phyloP scores from a whole-genome alignment of 1,140 invertebrate genomes.

The Drosophila rufa region DNA sequence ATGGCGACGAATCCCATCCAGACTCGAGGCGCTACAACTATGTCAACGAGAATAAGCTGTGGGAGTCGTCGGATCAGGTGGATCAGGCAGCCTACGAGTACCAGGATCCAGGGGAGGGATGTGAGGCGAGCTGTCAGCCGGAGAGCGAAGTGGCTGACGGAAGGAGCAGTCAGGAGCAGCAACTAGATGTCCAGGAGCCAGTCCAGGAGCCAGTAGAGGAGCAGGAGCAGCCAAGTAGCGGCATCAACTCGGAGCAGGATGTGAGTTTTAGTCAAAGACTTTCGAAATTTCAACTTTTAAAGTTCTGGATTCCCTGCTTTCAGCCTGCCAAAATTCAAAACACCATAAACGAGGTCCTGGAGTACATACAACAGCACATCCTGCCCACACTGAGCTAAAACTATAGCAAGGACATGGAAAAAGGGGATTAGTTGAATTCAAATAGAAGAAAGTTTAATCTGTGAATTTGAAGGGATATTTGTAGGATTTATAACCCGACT shows the following conservation, averaged over 20 bases:
- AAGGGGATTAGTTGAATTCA: background rate
- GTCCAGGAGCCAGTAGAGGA: background rate
- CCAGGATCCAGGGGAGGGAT: slow-evolving; percentile 31
- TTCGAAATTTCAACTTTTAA: background rate
- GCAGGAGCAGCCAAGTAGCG: background rate
- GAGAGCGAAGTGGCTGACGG: background rate
- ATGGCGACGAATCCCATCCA: slow-evolving; percentile 55
- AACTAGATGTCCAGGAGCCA: background rate
- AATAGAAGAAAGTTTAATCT: background rate
- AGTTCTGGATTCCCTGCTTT: background rate
- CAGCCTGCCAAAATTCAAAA: slow-evolving; percentile 55
- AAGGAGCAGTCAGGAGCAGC: background rate
- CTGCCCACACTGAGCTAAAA: slow-evolving; percentile 55
- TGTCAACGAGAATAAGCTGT: slow-evolving; percentile 72
- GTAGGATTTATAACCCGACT: background rate
- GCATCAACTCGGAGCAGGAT: slow-evolving; percentile 47
- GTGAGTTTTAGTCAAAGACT: slow-evolving; percentile 34
- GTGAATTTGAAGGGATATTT: background rate
- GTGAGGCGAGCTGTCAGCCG: slow-evolving; percentile 14
- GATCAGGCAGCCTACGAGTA: slow-evolving; percentile 51
- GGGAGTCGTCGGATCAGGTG: slow-evolving; percentile 29
- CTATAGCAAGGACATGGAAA: background rate
- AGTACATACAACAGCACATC: slow-evolving; percentile 73
- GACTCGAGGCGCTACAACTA: slow-evolving; percentile 62
- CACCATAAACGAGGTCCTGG: slow-evolving; percentile 70